A percentile compares a stretch with the other conserved stretches of the same genome.
Evolutionary conservation across 2,888 invertebrate species (phyloP).

Genomic region (Acanthosepion pharaonis): DNA sequence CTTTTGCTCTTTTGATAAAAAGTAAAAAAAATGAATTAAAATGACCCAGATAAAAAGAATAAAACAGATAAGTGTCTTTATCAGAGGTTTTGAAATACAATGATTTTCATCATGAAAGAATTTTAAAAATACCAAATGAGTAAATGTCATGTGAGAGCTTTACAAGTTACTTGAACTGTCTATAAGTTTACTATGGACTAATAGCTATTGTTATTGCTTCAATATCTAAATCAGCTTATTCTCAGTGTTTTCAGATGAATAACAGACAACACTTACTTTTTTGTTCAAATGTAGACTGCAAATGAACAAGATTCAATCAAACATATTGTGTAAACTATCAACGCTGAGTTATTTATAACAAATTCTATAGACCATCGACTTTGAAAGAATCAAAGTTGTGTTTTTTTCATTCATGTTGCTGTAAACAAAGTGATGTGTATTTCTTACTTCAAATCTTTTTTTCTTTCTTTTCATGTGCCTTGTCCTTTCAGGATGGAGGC

Average conservation of each 20-base stretch:
- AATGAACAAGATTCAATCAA: neutral
- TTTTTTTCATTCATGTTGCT: no score
- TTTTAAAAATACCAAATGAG: neutral
- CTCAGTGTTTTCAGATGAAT: neutral
- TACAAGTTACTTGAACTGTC: neutral
- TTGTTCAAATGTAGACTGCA: neutral
- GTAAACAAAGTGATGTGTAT: no score
- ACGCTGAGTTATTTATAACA: neutral
- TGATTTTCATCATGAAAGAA: neutral
- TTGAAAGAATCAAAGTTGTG: no score
- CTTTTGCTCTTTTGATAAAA: neutral
- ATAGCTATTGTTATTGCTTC: neutral
- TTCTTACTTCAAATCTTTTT: no score
- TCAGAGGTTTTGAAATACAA: neutral
- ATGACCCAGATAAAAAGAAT: neutral
- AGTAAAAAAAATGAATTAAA: neutral
- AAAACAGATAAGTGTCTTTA: neutral
- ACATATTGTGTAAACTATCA: neutral
- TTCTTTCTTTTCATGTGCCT: no score
- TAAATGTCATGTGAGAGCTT: neutral
- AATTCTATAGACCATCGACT: no score
- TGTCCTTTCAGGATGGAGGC: no score
- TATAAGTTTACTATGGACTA: neutral
- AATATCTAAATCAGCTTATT: neutral
- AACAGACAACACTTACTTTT: neutral